Base-by-base conservation (phyloP, 2,113 vertebrate species). In the Rhea americana region DNA sequence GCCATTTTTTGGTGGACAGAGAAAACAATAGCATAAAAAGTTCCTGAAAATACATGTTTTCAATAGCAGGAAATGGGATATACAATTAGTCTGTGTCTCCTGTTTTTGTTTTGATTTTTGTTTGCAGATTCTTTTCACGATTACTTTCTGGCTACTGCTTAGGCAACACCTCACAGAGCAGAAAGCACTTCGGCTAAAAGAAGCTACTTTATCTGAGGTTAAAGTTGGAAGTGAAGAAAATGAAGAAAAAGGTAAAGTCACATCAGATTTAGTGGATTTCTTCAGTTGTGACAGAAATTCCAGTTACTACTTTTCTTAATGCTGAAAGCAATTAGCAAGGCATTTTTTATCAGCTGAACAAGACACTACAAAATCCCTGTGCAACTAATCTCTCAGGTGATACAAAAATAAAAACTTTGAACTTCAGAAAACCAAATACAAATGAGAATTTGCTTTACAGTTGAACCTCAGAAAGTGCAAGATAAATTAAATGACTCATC, bases 101-200 rank as follows among this genome's bases (percentile, higher is more conserved):
- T 94, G 41, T 17, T 91, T 87, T 89, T 68, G 20, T 88, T 93
- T 87, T 93, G 13, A 62, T 97, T 92, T 96, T 86, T 97, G 37
- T 35, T 91, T 94, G 89, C 92, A 99, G 99, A 98, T 99, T 82
- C 97, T 99, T 96, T 99, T 98, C 96, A 98, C 98, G 86, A 97
- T 99, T 97, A 99, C 98, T 51, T 99, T 99, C 95, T 99, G 99
- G 99, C 98, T 99, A 74, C 98, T 99, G 94, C 98, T 99, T 91
- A 98, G 98, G 95, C 99, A 99, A 94, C 98, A 98, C 14, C 98
- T 99, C 30, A 99, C 98, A 32, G 99, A 99, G 97, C 97, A 97
- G 94, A 98, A 97, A 96, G 96, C 98, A 93, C 90, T 99, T 94
- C 98, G 47, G 90, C 98, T 90, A 96, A 98, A 97, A 90, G 98